Conservation (phyloP, 64 coral and sea anemone species). For the Actinia tenebrosa region DNA sequence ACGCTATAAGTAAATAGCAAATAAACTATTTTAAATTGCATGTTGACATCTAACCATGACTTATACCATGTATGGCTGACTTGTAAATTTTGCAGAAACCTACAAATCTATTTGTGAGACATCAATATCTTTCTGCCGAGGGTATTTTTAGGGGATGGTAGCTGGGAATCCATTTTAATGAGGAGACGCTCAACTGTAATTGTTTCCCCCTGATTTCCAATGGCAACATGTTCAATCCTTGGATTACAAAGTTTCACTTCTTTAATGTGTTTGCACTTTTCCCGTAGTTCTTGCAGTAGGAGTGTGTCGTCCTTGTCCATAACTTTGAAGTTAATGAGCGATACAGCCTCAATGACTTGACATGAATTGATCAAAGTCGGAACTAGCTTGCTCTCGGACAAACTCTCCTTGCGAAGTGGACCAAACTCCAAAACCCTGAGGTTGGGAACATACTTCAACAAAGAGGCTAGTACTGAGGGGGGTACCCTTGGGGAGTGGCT, state of each 20-base stretch:
- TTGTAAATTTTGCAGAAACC: not conserved
- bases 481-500: slow-evolving; percentile 96
- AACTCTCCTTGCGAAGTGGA: slow-evolving; percentile 82
- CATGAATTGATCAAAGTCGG: slow-evolving; percentile 83
- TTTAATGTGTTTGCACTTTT: slow-evolving; percentile 79
- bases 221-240: slow-evolving; percentile 93
- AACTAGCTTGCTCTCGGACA: slow-evolving; percentile 84
- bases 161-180: slow-evolving; percentile 95
- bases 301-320: slow-evolving; percentile 60
- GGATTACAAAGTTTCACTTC: slow-evolving; percentile 97
- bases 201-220: slow-evolving; percentile 91
- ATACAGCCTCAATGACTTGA: slow-evolving; percentile 81
- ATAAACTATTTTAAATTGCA: not conserved
- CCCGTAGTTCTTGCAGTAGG: slow-evolving; percentile 65
- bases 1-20: not conserved
- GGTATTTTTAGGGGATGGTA: slow-evolving; percentile 88
- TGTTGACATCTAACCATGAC: not conserved
- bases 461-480: slow-evolving; percentile 77
- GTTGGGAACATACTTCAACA: slow-evolving; percentile 87
- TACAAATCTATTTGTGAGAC: slow-evolving; percentile 32
- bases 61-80: not conserved
- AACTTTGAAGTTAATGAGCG: slow-evolving; percentile 94
- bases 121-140: slow-evolving; percentile 80
- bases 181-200: slow-evolving; percentile 93
- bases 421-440: slow-evolving; percentile 97